These are phyloP conservation scores for Heliconius hortense DNA, from an alignment of 2,888 invertebrate species.

Conservation along the genomic window DNA sequence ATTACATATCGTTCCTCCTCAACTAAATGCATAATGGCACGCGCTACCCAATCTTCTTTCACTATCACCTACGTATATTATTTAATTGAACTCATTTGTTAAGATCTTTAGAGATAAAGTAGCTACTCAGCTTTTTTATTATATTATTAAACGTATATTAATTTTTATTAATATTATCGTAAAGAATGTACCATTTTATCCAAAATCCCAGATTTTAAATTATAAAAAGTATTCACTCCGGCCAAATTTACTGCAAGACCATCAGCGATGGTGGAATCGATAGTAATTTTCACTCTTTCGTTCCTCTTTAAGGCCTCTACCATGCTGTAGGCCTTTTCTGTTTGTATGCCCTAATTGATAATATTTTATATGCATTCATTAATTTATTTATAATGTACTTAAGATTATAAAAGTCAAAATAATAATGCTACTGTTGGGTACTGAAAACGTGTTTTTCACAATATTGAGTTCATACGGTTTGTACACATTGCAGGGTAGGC, in stretches of 20 bases:
- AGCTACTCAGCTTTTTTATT: neutral
- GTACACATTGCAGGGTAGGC: too few species aligned
- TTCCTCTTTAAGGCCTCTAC: conserved; percentile 82
- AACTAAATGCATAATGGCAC: conserved; percentile 88
- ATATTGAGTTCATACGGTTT: too few species aligned
- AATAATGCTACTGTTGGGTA: neutral
- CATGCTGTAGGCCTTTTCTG: conserved; percentile 70
- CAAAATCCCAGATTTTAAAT: conserved; percentile 59
- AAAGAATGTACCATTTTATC: conserved; percentile 68
- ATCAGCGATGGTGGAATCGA: conserved; percentile 90
- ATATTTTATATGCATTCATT: neutral
- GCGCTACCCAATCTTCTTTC: conserved; percentile 91
- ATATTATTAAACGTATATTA: neutral
- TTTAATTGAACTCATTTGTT: neutral
- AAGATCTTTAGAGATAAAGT: too few species aligned
- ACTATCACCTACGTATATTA: conserved; percentile 83
- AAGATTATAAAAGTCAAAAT: neutral
- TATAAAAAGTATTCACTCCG: conserved; percentile 71
- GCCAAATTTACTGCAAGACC: conserved; percentile 82
- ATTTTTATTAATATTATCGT: neutral
- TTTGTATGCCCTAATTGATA: conserved; percentile 61
- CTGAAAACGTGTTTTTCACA: too few species aligned
- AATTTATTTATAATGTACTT: neutral
- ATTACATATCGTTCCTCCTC: conserved; percentile 93
- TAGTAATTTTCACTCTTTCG: conserved; percentile 85